Conservation (phyloP, 2,888 invertebrate species). For the Junonia oenone region DNA sequence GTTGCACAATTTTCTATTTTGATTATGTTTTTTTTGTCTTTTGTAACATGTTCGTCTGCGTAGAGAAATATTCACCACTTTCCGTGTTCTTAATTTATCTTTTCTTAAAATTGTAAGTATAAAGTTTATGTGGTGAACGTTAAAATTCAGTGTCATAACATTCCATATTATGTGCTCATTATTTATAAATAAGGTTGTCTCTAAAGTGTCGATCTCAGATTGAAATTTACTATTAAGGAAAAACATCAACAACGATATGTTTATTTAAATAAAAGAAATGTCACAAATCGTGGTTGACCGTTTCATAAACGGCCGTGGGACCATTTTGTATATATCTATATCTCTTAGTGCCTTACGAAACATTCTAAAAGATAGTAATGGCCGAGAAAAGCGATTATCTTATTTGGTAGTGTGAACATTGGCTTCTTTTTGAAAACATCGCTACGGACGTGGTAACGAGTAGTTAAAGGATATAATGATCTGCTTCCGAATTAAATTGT, state of each 20-base stretch:
- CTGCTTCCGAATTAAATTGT: conserved; percentile 59
- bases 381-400: conserved; percentile 43
- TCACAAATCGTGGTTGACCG: conserved; percentile 58
- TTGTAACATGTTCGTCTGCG: conserved; percentile 5
- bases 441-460: conserved; percentile 45
- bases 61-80: conserved; percentile 17
- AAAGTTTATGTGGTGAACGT: conserved; percentile 39
- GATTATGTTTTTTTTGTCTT: not conserved
- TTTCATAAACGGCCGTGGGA: conserved; percentile 42
- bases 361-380: conserved; percentile 54
- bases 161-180: conserved; percentile 57
- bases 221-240: conserved; percentile 76
- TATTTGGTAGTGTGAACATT: conserved; percentile 42
- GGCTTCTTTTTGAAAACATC: conserved; percentile 35
- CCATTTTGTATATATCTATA: conserved; percentile 59
- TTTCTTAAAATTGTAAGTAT: conserved; percentile 3
- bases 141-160: conserved; percentile 48
- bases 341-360: conserved; percentile 66
- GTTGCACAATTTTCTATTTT: not conserved
- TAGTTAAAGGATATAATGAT: conserved; percentile 25
- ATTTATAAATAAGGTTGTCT: conserved; percentile 66
- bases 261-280: conserved; percentile 52
- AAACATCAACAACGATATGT: conserved; percentile 47
- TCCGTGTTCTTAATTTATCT: conserved; percentile 8
- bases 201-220: conserved; percentile 77